Base-by-base conservation (phyloP, 2,113 vertebrate species). In the Nothocercus nigrocapillus region DNA sequence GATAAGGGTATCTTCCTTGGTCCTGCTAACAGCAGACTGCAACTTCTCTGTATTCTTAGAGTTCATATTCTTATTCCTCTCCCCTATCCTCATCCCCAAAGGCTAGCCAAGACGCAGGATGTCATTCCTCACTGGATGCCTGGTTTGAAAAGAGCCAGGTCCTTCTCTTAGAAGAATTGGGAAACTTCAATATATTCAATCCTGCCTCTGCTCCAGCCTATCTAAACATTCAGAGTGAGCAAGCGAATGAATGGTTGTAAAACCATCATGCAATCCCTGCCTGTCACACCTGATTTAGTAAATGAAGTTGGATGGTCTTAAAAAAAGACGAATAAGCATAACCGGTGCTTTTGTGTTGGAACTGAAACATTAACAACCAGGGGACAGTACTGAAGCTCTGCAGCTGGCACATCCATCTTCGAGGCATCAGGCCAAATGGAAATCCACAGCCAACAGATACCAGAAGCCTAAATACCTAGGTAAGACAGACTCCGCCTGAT, bases 241-340 rank as follows among this genome's bases (percentile, higher is more conserved):
- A 18, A 84, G 32, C 0, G 18, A 94, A 83, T 0, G 5, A 82
- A 61, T 1, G 6, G 47, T 9, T 89, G 72, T 74, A 85, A 93
- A 97, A 51, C 68, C 21, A 27, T 84, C 92, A 90, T 84, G 73
- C 47, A 93, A 93, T 86, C 90, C 59, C 45, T 87, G 82, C 78
- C 45, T 94, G 91, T 91, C 94, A 92, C 45, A 61, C 89, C 79
- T 82, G 69, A 95, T 96, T 93, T 72, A 95, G 49, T 49, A 94
- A 96, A 92, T 44, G 30, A 91, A 92, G 51, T 90, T 5, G n/a
- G 54, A 95, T 74, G 54, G 34, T 68, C 49, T 70, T 19, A 63
- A 7, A 36, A 64, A 27, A 66, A 38, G 3, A 15, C 32, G 70
- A 72, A 45, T 10, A 78, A 89, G 20, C 69, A 90, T 79, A 85